Percentiles rank a stretch among this genome's conserved stretches.
These are phyloP conservation scores for Trichomalopsis sarcophagae DNA, from an alignment of 1,140 invertebrate species.

Conservation along the genomic window DNA sequence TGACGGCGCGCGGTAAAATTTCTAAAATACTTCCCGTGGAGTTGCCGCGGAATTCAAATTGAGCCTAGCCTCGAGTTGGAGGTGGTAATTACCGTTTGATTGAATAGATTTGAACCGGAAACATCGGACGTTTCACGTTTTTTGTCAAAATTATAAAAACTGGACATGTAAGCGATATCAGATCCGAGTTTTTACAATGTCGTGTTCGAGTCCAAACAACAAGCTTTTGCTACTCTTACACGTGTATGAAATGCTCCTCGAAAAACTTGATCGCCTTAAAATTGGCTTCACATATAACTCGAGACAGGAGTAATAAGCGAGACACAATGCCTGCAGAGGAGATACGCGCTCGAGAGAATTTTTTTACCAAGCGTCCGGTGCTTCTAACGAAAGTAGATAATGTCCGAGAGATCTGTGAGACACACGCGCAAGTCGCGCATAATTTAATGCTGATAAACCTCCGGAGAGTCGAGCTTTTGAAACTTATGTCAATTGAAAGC, in stretches of 20 bases:
- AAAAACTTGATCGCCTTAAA: not conserved
- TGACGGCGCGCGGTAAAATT: not conserved
- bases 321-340: not conserved
- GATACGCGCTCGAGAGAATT: not conserved
- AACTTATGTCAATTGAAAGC: slow-evolving; percentile 19
- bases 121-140: too few relatives aligned
- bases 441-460: not conserved
- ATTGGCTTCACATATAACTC: not conserved
- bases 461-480: not conserved
- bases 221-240: too few relatives aligned
- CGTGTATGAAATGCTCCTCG: too few relatives aligned
- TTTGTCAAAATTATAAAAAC: not conserved
- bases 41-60: not conserved
- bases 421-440: not conserved
- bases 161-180: too few relatives aligned
- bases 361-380: not conserved
- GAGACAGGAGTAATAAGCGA: not conserved
- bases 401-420: not conserved
- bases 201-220: too few relatives aligned
- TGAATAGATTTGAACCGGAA: too few relatives aligned
- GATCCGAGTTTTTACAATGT: too few relatives aligned
- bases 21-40: not conserved
- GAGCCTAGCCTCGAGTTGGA: not conserved
- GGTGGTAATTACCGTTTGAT: not conserved
- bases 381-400: slow-evolving; percentile 22